Percentiles rank a stretch among this genome's conserved stretches.
Conservation (phyloP, 2,797 vertebrate genomes). For the Jordanella pulchra region DNA sequence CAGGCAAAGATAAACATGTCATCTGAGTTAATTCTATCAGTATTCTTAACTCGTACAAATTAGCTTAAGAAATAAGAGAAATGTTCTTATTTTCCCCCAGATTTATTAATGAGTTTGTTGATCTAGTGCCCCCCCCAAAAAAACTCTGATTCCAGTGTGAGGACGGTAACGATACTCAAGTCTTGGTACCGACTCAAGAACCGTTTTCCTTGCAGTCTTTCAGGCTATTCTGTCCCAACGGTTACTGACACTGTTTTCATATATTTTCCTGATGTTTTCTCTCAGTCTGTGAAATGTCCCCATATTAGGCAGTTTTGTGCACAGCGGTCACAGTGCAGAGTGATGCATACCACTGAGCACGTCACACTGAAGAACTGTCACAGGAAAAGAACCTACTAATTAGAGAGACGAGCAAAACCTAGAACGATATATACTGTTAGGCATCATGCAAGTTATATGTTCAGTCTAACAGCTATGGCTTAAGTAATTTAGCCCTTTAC, state of each 20-base stretch:
- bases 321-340: neutral
- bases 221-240: neutral
- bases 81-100: neutral
- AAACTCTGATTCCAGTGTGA: neutral
- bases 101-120: neutral
- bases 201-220: neutral
- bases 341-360: neutral
- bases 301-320: neutral
- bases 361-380: neutral
- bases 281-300: neutral
- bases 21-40: neutral
- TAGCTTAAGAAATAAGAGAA: neutral
- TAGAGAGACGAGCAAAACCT: neutral
- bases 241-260: neutral
- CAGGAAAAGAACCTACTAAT: neutral
- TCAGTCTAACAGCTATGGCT: neutral
- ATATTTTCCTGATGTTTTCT: neutral
- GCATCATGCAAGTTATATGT: neutral
- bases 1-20: neutral
- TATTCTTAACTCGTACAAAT: neutral
- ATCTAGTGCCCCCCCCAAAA: no score
- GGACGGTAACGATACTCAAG: neutral
- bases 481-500: neutral
- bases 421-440: neutral
- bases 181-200: neutral